phyloP scores from a whole-genome alignment of 1,140 invertebrate genomes.

The Drosophila equinoxialis region DNA sequence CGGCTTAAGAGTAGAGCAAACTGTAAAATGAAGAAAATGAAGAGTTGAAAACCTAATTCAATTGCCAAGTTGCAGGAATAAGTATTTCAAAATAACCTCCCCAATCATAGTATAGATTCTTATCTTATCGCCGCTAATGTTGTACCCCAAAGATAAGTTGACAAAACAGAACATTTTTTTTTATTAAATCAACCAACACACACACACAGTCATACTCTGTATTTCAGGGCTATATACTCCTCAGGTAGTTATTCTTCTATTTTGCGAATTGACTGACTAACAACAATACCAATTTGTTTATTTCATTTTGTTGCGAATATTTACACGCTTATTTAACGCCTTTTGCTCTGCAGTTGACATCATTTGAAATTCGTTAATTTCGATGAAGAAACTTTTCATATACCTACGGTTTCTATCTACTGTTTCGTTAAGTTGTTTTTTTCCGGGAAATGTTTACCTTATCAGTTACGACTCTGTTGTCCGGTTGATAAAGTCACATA shows the following conservation, averaged over 20 bases:
- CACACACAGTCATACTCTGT: neutral
- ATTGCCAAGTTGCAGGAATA: too few relatives aligned
- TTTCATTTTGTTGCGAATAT: slow-evolving; percentile 25
- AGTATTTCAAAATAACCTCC: too few relatives aligned
- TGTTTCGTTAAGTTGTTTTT: neutral
- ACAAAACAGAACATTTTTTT: slow-evolving; percentile 21
- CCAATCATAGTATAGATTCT: neutral
- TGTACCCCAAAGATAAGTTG: slow-evolving; percentile 50
- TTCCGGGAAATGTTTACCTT: slow-evolving; percentile 56
- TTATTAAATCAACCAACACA: slow-evolving; percentile 10
- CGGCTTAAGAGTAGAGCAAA: slow-evolving; percentile 28
- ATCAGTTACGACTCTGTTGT: slow-evolving; percentile 41
- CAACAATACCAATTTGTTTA: neutral
- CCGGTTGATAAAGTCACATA: slow-evolving; percentile 29
- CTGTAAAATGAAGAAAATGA: slow-evolving; percentile 39
- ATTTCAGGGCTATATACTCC: slow-evolving; percentile 8
- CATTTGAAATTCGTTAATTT: slow-evolving; percentile 55
- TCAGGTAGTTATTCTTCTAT: neutral
- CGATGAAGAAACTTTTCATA: slow-evolving; percentile 7
- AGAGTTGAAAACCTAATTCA: slow-evolving; percentile 14
- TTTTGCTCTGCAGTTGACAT: slow-evolving; percentile 51
- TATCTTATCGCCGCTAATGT: slow-evolving; percentile 61
- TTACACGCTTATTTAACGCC: slow-evolving; percentile 51
- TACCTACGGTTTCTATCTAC: neutral
- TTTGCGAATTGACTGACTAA: slow-evolving; percentile 18